Conservation (phyloP, 2,797 vertebrate species). For the Onychomys leucogaster region DNA sequence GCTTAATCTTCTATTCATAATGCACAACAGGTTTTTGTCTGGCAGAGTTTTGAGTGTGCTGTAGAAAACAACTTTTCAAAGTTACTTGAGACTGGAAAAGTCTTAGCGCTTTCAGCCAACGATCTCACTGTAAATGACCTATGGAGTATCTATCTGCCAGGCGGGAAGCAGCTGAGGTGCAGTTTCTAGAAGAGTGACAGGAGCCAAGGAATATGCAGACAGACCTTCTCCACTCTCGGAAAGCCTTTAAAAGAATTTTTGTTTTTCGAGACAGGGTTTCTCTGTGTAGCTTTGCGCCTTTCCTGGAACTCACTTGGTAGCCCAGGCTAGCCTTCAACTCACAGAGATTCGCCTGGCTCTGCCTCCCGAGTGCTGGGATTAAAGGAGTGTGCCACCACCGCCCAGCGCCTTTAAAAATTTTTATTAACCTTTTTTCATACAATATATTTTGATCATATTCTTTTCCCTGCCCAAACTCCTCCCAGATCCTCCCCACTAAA, state of each 20-base stretch:
- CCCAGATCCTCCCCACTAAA: not conserved
- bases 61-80: conserved; percentile 20
- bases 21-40: not conserved
- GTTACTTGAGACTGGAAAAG: conserved; percentile 45
- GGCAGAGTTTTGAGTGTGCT: not conserved
- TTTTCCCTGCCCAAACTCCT: not conserved
- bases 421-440: not conserved
- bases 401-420: too few species aligned
- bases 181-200: conserved; percentile 40
- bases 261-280: too few species aligned
- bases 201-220: not conserved
- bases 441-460: not conserved
- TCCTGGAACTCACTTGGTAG: too few species aligned
- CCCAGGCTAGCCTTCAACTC: too few species aligned
- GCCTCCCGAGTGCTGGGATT: too few species aligned
- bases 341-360: too few species aligned
- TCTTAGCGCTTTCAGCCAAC: conserved; percentile 54
- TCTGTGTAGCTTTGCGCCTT: too few species aligned
- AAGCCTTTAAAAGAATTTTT: too few species aligned
- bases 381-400: too few species aligned
- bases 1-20: not conserved
- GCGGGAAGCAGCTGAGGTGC: not conserved
- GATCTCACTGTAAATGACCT: not conserved
- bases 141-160: not conserved
- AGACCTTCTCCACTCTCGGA: not conserved